phyloP scores from a whole-genome alignment of 2,888 invertebrate genomes.

The Frankliniella fusca region DNA sequence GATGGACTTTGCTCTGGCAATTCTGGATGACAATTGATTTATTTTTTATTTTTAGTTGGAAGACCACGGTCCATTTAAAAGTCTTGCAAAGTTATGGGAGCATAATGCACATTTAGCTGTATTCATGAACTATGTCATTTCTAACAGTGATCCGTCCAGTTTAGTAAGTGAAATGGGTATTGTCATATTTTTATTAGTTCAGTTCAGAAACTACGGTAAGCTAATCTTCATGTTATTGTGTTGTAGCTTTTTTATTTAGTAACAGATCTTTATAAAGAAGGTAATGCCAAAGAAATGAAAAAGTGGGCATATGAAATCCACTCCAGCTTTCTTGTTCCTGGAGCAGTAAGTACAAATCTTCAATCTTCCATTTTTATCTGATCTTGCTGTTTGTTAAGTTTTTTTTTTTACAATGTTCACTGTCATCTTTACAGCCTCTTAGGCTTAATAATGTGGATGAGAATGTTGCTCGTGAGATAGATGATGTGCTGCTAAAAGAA shows the following conservation, averaged over 20 bases:
- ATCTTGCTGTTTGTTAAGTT: constrained; percentile 30
- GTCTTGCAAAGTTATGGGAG: constrained; percentile 73
- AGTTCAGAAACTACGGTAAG: neutral
- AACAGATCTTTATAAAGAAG: constrained; percentile 83
- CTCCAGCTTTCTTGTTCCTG: constrained; percentile 89
- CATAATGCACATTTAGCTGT: constrained; percentile 90
- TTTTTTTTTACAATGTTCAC: constrained; percentile 29
- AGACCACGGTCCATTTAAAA: constrained; percentile 85
- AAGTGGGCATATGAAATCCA: constrained; percentile 99
- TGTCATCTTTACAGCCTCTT: constrained; percentile 60
- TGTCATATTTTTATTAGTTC: constrained; percentile 38
- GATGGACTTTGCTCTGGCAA: neutral
- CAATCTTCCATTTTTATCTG: constrained; percentile 37
- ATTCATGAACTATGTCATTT: constrained; percentile 85
- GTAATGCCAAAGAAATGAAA: constrained; percentile 82
- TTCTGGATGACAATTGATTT: constrained; percentile 26
- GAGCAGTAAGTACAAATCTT: constrained; percentile 63
- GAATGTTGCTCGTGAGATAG: constrained; percentile 82
- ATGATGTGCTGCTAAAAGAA: constrained; percentile 77
- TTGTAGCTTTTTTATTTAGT: constrained; percentile 78
- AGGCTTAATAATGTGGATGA: constrained; percentile 77
- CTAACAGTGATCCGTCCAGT: constrained; percentile 75
- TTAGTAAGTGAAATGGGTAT: constrained; percentile 51
- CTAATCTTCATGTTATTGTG: constrained; percentile 37
- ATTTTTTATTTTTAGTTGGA: constrained; percentile 56